phyloP scores from a whole-genome alignment of 2,797 vertebrate genomes.

The Alosa sapidissima region DNA sequence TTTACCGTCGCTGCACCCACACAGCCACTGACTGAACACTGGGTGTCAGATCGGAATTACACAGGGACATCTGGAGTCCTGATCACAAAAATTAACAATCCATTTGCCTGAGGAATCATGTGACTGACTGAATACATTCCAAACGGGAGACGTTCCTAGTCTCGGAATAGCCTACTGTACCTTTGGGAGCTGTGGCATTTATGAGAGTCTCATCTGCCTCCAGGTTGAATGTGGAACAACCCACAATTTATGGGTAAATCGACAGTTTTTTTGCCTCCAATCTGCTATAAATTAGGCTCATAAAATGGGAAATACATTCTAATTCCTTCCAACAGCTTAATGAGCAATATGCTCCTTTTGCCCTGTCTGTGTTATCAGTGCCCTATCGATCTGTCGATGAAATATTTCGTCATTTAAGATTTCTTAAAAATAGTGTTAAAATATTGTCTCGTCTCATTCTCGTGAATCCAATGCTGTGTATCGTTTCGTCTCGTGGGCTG shows the following conservation, averaged over 20 bases:
- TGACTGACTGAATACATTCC: neutral
- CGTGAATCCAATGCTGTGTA: too few relatives aligned
- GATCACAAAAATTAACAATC: neutral
- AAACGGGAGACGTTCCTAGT: neutral
- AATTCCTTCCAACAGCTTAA: neutral
- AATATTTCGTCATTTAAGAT: neutral
- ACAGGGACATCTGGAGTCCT: neutral
- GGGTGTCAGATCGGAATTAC: neutral
- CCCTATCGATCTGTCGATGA: neutral
- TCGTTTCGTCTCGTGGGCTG: too few relatives aligned
- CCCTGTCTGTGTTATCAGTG: neutral
- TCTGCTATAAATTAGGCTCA: neutral
- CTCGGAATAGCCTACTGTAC: neutral
- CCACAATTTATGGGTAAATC: neutral
- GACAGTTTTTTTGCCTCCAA: neutral
- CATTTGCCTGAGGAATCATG: neutral
- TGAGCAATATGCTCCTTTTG: neutral
- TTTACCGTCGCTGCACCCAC: neutral
- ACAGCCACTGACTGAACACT: neutral
- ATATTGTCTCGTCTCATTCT: too few relatives aligned
- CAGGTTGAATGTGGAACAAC: neutral
- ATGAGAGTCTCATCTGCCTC: neutral
- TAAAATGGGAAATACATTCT: neutral
- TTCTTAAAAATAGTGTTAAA: too few relatives aligned
- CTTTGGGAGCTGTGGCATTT: constrained; percentile 8